Evolutionary conservation across 2,888 invertebrate genomes (phyloP).

Genomic region (Synergus itoensis): DNA sequence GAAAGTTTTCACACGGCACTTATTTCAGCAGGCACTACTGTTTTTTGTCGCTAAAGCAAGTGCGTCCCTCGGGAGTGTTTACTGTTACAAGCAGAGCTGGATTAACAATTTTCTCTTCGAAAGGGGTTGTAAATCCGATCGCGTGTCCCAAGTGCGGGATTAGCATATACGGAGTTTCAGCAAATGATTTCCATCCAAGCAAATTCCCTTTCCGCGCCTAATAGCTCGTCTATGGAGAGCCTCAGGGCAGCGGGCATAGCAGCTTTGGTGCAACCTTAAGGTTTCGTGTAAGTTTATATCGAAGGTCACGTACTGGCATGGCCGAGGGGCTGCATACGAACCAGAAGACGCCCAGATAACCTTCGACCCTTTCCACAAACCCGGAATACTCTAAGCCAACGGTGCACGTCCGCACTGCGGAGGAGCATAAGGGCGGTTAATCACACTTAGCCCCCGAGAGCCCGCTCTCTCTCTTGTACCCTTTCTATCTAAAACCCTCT

Average conservation of each 20-base stretch:
- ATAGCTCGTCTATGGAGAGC: slow-evolving; percentile 24
- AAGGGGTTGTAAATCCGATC: slow-evolving; percentile 29
- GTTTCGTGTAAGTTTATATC: slow-evolving; percentile 49
- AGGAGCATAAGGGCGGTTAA: slow-evolving; percentile 64
- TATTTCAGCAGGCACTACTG: neutral
- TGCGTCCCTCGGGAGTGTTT: neutral
- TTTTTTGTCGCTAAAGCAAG: neutral
- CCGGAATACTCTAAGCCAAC: slow-evolving; percentile 18
- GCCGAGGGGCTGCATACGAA: slow-evolving; percentile 60
- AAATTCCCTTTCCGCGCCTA: slow-evolving; percentile 7
- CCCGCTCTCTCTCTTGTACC: slow-evolving; percentile 54
- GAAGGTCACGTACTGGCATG: slow-evolving; percentile 61
- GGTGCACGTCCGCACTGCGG: slow-evolving; percentile 58
- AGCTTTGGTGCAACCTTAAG: slow-evolving; percentile 34
- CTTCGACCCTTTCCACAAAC: slow-evolving; percentile 48
- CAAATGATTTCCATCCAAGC: slow-evolving; percentile 18
- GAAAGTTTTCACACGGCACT: neutral
- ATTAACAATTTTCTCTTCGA: slow-evolving; percentile 24
- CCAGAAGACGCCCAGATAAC: slow-evolving; percentile 51
- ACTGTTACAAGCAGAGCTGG: slow-evolving; percentile 19
- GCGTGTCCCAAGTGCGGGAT: slow-evolving; percentile 6
- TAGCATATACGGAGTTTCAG: slow-evolving; percentile 17
- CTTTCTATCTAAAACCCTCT: slow-evolving; percentile 45
- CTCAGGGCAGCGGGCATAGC: neutral
- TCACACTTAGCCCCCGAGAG: slow-evolving; percentile 59